These are phyloP conservation scores for Campylomormyrus tamandua DNA, from an alignment of 2,113 vertebrate genomes.

Conservation along the genomic window DNA sequence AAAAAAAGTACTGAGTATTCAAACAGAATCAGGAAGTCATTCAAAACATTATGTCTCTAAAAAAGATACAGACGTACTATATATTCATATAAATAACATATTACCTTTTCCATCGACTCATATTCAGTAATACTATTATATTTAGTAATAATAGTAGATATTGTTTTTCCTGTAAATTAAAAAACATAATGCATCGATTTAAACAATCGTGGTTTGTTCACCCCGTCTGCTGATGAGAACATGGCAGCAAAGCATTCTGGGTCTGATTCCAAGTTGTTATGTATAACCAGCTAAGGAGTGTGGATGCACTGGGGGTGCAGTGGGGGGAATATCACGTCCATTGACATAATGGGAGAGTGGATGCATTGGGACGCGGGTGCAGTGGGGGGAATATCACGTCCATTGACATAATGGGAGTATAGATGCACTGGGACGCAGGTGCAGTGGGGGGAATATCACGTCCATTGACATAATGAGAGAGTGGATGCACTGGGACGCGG, in stretches of 20 bases:
- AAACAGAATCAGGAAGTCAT: not conserved
- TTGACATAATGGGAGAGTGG: no score
- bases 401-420: no score
- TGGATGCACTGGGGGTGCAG: constrained; percentile 42
- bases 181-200: not conserved
- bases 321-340: no score
- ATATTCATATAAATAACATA: not conserved
- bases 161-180: not conserved
- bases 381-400: no score
- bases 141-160: not conserved
- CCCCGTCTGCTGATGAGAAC: constrained; percentile 39
- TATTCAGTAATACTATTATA: not conserved
- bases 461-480: constrained; percentile 48
- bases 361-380: no score
- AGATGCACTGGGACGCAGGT: constrained; percentile 45
- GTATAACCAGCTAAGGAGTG: constrained; percentile 60
- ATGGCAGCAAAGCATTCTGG: constrained; percentile 50
- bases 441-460: no score
- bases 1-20: not conserved
- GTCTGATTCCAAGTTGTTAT: constrained; percentile 49
- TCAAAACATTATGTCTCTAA: not conserved
- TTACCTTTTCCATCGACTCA: not conserved
- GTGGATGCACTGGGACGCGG: constrained; percentile 52
- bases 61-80: not conserved
- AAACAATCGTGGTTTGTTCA: not conserved